Conservation (phyloP, 2,113 vertebrate genomes). For the Dasypus novemcinctus region DNA sequence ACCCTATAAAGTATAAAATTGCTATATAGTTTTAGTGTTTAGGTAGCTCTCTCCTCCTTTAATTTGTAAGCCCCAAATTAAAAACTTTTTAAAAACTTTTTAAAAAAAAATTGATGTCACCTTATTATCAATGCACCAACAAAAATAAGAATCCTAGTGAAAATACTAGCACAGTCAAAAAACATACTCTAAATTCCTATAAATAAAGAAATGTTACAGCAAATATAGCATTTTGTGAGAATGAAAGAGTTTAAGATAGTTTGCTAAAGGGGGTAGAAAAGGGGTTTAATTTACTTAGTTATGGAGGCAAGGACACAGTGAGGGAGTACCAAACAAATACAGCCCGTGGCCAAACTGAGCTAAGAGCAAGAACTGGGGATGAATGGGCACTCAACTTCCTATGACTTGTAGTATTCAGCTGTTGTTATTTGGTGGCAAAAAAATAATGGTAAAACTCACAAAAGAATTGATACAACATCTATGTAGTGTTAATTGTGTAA, state of each 20-base stretch:
- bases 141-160: background rate
- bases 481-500: background rate
- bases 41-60: no score
- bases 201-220: background rate
- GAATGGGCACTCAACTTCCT: accelerated
- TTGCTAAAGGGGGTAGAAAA: background rate
- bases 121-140: background rate
- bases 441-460: background rate
- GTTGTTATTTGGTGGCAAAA: background rate
- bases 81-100: no score
- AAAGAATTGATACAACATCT: background rate
- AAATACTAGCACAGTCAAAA: background rate
- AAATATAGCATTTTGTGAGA: background rate
- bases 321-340: background rate
- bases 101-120: no score
- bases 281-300: background rate
- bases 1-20: no score
- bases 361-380: background rate
- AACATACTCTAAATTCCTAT: background rate
- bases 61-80: no score
- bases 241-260: background rate
- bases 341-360: background rate
- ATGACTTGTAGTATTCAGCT: background rate
- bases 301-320: no score
- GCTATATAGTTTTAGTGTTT: no score